Conservation (phyloP, 2,797 vertebrate species). For the Bovichtus variegatus region DNA sequence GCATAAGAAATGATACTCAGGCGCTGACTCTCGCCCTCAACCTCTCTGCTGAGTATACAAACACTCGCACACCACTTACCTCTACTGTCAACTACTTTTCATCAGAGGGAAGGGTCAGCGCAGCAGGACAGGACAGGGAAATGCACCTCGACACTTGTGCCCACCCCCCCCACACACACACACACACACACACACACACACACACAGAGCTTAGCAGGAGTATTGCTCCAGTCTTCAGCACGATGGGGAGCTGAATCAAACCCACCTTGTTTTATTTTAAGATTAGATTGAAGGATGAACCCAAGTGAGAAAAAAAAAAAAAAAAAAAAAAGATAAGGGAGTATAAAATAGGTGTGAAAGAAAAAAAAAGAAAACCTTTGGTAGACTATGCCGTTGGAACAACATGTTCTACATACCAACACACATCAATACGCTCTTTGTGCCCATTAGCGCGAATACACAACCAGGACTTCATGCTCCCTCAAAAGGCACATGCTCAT, state of each 20-base stretch:
- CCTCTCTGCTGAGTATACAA: constrained; percentile 41
- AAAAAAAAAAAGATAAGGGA: constrained; percentile 6
- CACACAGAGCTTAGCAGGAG: constrained; percentile 1
- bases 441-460: constrained; percentile 22
- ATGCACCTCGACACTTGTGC: neutral
- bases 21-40: constrained; percentile 29
- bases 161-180: neutral
- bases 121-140: constrained; percentile 17
- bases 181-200: neutral
- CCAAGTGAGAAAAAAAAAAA: neutral
- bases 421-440: neutral
- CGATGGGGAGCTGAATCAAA: constrained; percentile 12
- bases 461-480: constrained; percentile 9
- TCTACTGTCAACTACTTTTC: constrained; percentile 41
- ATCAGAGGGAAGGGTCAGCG: constrained; percentile 44
- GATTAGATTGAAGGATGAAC: constrained; percentile 19
- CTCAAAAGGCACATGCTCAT: neutral
- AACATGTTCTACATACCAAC: constrained; percentile 1
- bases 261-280: neutral
- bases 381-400: constrained; percentile 5
- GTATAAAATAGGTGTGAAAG: constrained; percentile 21
- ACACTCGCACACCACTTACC: constrained; percentile 52
- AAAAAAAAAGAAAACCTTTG: no score
- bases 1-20: constrained; percentile 30
- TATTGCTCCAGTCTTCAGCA: constrained; percentile 10